Conservation (phyloP, 92 coral and sea anemone species). For the Heteractis magnifica region DNA sequence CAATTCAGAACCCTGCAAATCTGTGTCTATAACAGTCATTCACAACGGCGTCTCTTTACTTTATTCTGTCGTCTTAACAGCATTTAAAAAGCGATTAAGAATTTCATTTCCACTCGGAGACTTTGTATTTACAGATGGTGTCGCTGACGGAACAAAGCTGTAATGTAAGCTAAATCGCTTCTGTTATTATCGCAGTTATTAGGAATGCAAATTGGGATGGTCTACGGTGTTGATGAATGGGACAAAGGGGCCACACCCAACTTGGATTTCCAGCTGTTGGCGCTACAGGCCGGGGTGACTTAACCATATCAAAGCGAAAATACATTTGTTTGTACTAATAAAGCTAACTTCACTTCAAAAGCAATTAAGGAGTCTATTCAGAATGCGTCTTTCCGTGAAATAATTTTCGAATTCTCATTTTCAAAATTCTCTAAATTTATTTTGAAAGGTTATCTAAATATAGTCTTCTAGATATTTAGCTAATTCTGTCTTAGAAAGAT, state of each 20-base stretch:
- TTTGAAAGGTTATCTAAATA: background rate
- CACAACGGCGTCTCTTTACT: background rate
- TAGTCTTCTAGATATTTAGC: background rate
- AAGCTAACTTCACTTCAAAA: background rate
- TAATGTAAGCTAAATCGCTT: background rate
- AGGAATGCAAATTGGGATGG: background rate
- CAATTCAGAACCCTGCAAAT: background rate
- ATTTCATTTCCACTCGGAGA: conserved; percentile 15
- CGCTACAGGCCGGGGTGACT: background rate
- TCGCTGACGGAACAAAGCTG: conserved; percentile 7
- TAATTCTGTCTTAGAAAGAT: background rate
- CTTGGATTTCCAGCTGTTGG: background rate
- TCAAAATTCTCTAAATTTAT: background rate
- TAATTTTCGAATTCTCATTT: background rate
- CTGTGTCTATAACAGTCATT: background rate
- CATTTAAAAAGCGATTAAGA: conserved; percentile 19
- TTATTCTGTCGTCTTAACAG: background rate
- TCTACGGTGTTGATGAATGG: background rate
- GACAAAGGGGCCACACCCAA: conserved; percentile 8
- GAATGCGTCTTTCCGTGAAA: background rate
- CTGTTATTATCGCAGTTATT: background rate
- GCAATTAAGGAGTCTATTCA: background rate
- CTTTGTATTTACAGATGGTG: conserved; percentile 22
- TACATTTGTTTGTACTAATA: background rate
- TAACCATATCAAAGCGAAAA: background rate